A percentile compares a stretch with the other conserved stretches of the same genome.
These are phyloP conservation scores for Xenotilapia leptura DNA, from an alignment of 2,113 vertebrate species.

Conservation along the genomic window DNA sequence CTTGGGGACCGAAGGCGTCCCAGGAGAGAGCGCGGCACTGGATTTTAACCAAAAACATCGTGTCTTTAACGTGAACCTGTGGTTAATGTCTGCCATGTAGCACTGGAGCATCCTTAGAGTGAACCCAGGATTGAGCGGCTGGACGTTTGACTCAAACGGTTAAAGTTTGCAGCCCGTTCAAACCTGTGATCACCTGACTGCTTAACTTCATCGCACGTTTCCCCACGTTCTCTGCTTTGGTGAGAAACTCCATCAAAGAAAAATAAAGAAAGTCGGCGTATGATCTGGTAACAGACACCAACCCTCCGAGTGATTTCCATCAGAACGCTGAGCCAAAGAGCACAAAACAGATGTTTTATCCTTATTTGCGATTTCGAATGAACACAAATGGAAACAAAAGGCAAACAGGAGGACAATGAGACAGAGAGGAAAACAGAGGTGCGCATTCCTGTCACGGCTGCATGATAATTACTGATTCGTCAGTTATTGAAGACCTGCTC, in stretches of 20 bases:
- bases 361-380: neutral
- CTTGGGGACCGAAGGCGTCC: neutral
- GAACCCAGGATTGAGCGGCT: neutral
- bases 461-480: slow-evolving; percentile 78
- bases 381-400: slow-evolving; percentile 30
- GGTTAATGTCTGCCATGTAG: neutral
- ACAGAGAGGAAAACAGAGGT: neutral
- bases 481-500: slow-evolving; percentile 78
- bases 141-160: neutral
- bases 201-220: neutral
- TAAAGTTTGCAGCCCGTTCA: neutral
- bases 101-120: neutral
- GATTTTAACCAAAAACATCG: neutral
- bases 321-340: neutral
- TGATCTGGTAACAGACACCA: neutral
- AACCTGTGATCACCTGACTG: neutral
- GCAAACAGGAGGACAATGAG: neutral
- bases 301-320: neutral
- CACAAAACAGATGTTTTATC: neutral
- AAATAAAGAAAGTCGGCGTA: fast-evolving
- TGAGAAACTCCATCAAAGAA: neutral
- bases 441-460: slow-evolving; percentile 76
- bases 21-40: neutral
- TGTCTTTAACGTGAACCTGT: neutral
- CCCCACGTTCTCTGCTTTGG: fast-evolving